Evolutionary conservation across 92 coral and sea anemone species (phyloP), one percentile per base, ranked within the genome.

Genomic region (Porites cylindrica): DNA sequence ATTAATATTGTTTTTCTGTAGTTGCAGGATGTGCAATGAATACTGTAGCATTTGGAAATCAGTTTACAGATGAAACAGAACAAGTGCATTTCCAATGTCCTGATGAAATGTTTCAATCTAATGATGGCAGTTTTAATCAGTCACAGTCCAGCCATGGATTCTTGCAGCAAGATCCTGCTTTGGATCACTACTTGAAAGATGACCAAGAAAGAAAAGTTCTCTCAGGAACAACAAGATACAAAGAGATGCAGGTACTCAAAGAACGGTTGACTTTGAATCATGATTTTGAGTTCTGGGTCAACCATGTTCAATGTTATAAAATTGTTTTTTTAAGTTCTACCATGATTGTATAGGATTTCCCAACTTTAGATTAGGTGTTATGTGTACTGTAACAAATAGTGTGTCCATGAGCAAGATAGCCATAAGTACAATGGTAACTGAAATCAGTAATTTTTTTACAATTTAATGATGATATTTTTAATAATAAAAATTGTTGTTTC

Each of bases 241-340:
- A 17, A 51, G 86, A 88, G 60, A 86, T 94, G 94, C 98, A 92
- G 98, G 98, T 94, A 38, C 47, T 38, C 47, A 56, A 20, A 82
- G 11, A 10, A 51, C 1, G 6, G 19, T 7, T 47, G 74, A 4
- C 8, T 61, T 1, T 11, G 6, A 23, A 7, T 11, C 14, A 7
- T 14, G 0, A 24, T 20, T 9, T 16, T 75, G 66, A 10, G 14
- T 13, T 9, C 14, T 10, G 12, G 16, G 14, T 13, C 13, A 10
- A 54, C 1, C 60, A 13, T 13, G 12, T 54, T 54, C 60, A 54
- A 10, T 9, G 14, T 13, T 9, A 13, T 10, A 10, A 54, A 13
- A 54, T 54, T 10, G 7, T 10, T 54, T 54, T 53, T 54, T 38
- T 38, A 38, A 4, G 47, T 38, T 38, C 47, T 38, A 38, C 47